Base-by-base conservation (phyloP, 2,113 vertebrate species). In the Herpailurus yagouaroundi region DNA sequence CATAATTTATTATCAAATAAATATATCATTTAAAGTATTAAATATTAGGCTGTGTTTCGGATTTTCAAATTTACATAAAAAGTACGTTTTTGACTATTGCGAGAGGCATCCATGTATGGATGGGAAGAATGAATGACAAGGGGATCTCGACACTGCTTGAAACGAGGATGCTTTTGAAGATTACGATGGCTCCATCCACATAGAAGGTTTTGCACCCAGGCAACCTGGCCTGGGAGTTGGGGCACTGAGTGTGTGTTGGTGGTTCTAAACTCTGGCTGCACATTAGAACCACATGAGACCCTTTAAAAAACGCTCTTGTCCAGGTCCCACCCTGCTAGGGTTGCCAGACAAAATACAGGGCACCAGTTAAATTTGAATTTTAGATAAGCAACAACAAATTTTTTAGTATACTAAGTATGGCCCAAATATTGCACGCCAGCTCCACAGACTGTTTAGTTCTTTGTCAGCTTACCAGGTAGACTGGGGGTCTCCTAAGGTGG, bases 11-110 rank as follows among this genome's bases (percentile, higher is more conserved):
- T 82, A 83, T 38, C 29, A 48, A 48, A 77, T 77, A 84, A 66
- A 71, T 84, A 89, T 1, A 94, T 73, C 31, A 87, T 31, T 93
- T 94, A 48, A 94, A 88, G 23, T 60, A 63, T 69, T 92, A 64
- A 83, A 95, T 86, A 60, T 80, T 48, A 94, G 52, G n/a, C 25
- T 60, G 5, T n/a, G 33, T 41, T 50, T 69, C 73, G 79, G n/a
- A 83, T 52, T 68, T 94, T 89, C 11, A 83, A 60, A 90, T 73
- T 74, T 79, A 80, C 4, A 9, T 52, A 82, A 83, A 77, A 82
- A 85, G 66, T 8, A n/a, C 4, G 3, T 45, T 82, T 89, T 81
- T 41, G 52, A 50, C 4, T 4, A 85, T 33, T 55, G 5, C 57
- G 41, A 9, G 16, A 69, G 66, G n/a, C 25, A 38, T 69, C 31